Conservation (phyloP, 2,113 vertebrate species). For the Ophiodon elongatus region DNA sequence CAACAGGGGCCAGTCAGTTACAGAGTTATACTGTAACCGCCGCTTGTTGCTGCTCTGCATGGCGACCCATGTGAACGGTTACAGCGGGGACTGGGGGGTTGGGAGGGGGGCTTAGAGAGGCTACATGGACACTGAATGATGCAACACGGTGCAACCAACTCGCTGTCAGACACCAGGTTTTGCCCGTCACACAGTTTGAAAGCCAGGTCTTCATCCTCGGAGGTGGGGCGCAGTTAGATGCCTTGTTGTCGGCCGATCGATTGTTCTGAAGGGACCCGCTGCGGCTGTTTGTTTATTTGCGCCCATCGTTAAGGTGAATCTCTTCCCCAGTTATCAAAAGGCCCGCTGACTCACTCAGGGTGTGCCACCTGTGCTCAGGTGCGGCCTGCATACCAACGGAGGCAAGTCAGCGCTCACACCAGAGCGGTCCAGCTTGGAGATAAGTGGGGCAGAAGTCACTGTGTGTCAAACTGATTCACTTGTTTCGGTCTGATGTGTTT, state of each 20-base stretch:
- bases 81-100: not conserved
- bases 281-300: not conserved
- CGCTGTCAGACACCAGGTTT: conserved; percentile 42
- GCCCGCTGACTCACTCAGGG: conserved; percentile 57
- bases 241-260: not conserved
- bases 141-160: conserved; percentile 67
- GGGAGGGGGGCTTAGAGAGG: conserved; percentile 32
- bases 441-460: not conserved
- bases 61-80: conserved; percentile 52
- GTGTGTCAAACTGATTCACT: not conserved
- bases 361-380: conserved; percentile 75
- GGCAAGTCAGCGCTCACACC: conserved; percentile 42
- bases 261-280: not conserved
- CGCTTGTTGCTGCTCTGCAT: conserved; percentile 32
- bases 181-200: not conserved
- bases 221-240: too few relatives aligned
- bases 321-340: conserved; percentile 21
- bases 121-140: conserved; percentile 59
- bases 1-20: conserved; percentile 29
- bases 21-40: conserved; percentile 1
- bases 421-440: not conserved
- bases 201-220: not conserved
- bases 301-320: conserved; percentile 13
- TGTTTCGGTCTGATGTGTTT: not conserved
- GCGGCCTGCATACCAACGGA: conserved; percentile 59